Percentiles rank a stretch among this genome's conserved stretches.
Conservation (phyloP, 2,888 invertebrate genomes). For the Anoplius nigerrimus region DNA sequence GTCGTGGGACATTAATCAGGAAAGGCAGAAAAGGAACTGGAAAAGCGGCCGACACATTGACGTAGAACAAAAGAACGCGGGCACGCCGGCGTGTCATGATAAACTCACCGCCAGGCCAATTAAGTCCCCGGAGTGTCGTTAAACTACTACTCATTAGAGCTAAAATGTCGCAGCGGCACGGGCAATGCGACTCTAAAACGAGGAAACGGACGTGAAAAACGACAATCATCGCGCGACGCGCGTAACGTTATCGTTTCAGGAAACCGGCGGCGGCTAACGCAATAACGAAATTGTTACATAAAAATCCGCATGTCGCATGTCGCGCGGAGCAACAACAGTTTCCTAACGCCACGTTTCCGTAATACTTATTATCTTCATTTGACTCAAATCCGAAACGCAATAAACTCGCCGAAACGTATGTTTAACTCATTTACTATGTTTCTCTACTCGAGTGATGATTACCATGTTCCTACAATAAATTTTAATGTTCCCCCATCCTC, state of each 20-base stretch:
- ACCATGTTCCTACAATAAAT: too few relatives aligned
- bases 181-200: slow-evolving; percentile 39
- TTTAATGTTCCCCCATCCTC: too few relatives aligned
- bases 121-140: slow-evolving; percentile 53
- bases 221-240: slow-evolving; percentile 50
- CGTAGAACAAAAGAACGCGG: too few relatives aligned
- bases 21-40: neutral
- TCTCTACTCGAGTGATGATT: too few relatives aligned
- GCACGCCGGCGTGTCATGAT: slow-evolving; percentile 30
- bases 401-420: too few relatives aligned
- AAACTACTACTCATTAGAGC: slow-evolving; percentile 54
- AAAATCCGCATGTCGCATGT: slow-evolving; percentile 17
- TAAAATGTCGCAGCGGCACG: slow-evolving; percentile 42
- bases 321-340: too few relatives aligned
- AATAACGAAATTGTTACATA: slow-evolving; percentile 50
- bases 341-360: too few relatives aligned
- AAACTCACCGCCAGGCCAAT: slow-evolving; percentile 50
- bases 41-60: neutral
- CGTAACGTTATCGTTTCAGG: slow-evolving; percentile 46
- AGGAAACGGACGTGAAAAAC: slow-evolving; percentile 63
- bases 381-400: too few relatives aligned
- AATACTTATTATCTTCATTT: too few relatives aligned
- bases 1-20: slow-evolving; percentile 39
- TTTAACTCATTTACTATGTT: too few relatives aligned
- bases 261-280: slow-evolving; percentile 34